These are phyloP conservation scores for Lordiphosa fenestrarum DNA, from an alignment of 2,888 invertebrate species.

Conservation along the genomic window DNA sequence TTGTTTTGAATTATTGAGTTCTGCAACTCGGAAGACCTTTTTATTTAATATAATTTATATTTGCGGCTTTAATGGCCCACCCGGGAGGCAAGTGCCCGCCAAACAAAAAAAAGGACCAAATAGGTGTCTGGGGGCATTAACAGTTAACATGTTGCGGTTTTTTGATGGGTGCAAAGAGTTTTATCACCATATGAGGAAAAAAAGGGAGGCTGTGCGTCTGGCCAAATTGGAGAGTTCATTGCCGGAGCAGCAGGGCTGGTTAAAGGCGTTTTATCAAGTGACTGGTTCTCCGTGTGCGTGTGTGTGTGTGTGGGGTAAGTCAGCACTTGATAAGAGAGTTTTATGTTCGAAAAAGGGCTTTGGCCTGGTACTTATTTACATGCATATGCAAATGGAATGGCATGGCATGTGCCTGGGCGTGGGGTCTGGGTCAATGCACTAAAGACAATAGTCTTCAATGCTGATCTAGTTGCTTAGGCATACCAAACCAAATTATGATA, in stretches of 20 bases:
- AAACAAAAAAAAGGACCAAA: conserved; percentile 44
- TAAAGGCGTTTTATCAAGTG: no score
- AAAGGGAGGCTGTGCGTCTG: conserved; percentile 33
- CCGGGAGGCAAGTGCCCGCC: not conserved
- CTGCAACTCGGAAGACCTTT: conserved; percentile 15
- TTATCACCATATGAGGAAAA: conserved; percentile 49
- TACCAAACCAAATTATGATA: no score
- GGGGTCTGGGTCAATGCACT: conserved; percentile 27
- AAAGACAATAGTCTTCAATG: not conserved
- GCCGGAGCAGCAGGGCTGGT: not conserved
- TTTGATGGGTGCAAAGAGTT: conserved; percentile 59
- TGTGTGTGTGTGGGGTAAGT: no score
- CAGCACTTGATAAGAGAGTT: no score
- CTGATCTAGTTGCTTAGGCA: no score
- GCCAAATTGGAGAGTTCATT: conserved; percentile 4
- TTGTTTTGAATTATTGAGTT: conserved; percentile 75
- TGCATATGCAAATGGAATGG: conserved; percentile 19
- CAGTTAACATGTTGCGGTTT: conserved; percentile 71
- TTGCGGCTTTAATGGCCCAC: conserved; percentile 51
- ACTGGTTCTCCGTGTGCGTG: no score
- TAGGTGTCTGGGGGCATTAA: conserved; percentile 70
- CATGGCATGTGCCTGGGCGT: not conserved
- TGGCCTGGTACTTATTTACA: conserved; percentile 18
- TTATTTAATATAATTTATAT: conserved; percentile 69
- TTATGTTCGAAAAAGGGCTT: conserved; percentile 18